These are phyloP conservation scores for Heliconius hermathena DNA, from an alignment of 1,140 invertebrate species.

Conservation along the genomic window DNA sequence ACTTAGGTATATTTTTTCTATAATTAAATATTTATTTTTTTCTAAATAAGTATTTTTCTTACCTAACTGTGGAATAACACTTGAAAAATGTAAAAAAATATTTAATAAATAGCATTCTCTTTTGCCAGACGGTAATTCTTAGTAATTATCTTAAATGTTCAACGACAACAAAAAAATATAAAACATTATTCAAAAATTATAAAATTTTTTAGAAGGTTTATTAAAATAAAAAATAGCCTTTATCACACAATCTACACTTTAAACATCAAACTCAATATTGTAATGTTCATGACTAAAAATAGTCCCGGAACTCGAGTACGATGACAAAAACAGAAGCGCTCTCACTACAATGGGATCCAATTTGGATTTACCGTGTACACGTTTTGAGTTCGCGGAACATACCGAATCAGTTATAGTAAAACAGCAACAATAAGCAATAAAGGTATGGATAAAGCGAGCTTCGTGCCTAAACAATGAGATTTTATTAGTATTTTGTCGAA, in stretches of 20 bases:
- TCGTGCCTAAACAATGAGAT: background rate
- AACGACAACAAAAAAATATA: too few species aligned
- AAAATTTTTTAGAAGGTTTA: too few species aligned
- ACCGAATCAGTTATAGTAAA: background rate
- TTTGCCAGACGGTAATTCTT: too few species aligned
- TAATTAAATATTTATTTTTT: too few species aligned
- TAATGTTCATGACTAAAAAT: background rate
- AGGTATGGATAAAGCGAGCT: background rate
- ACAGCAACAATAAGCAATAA: background rate
- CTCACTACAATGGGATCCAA: constrained; percentile 8
- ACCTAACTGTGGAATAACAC: too few species aligned
- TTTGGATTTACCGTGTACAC: constrained; percentile 1
- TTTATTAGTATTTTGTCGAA: background rate
- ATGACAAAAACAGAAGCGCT: constrained; percentile 21
- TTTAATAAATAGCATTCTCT: too few species aligned
- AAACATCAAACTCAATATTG: background rate
- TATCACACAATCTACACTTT: background rate
- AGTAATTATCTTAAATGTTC: too few species aligned
- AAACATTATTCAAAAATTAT: too few species aligned
- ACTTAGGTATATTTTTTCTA: too few species aligned
- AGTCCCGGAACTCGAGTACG: background rate
- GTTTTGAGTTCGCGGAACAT: background rate
- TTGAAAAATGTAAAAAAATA: too few species aligned
- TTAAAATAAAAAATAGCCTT: too few species aligned
- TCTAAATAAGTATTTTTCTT: too few species aligned